These are phyloP conservation scores for Crenuchus spilurus DNA, from an alignment of 2,797 vertebrate species.

Conservation along the genomic window DNA sequence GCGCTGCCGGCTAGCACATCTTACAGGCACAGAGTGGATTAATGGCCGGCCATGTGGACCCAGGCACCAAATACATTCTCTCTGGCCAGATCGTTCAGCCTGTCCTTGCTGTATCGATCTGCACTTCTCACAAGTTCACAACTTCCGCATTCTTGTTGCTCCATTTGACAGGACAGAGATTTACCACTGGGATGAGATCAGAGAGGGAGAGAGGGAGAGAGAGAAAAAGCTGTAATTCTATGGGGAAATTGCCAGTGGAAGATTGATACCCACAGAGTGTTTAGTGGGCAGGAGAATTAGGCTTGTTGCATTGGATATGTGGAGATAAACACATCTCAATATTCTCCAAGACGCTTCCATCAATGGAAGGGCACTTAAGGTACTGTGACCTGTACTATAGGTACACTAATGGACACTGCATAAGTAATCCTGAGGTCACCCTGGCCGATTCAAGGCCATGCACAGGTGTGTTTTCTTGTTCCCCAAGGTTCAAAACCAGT, in stretches of 20 bases:
- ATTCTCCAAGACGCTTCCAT: constrained; percentile 63
- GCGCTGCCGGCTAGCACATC: constrained; percentile 58
- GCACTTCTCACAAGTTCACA: constrained; percentile 77
- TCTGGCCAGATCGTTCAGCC: constrained; percentile 71
- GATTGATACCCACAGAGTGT: constrained; percentile 73
- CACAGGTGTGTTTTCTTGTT: too few species aligned
- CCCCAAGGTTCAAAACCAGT: too few species aligned
- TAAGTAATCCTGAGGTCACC: too few species aligned
- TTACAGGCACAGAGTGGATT: constrained; percentile 65
- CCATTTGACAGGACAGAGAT: constrained; percentile 77
- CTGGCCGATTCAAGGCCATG: too few species aligned
- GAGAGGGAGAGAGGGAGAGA: constrained; percentile 67
- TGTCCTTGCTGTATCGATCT: constrained; percentile 82
- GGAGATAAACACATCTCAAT: constrained; percentile 66
- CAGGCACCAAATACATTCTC: constrained; percentile 71
- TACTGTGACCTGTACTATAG: constrained; percentile 10
- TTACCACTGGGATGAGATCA: constrained; percentile 81
- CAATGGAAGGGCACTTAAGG: constrained; percentile 54
- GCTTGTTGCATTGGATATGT: constrained; percentile 66
- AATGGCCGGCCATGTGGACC: constrained; percentile 69
- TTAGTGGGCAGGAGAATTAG: constrained; percentile 69
- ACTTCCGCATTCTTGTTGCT: constrained; percentile 77
- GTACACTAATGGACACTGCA: not conserved
- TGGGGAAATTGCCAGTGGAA: constrained; percentile 68
- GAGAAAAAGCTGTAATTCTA: constrained; percentile 63